These are phyloP conservation scores for Xiphophorus hellerii DNA, from an alignment of 2,113 vertebrate species.

Conservation along the genomic window DNA sequence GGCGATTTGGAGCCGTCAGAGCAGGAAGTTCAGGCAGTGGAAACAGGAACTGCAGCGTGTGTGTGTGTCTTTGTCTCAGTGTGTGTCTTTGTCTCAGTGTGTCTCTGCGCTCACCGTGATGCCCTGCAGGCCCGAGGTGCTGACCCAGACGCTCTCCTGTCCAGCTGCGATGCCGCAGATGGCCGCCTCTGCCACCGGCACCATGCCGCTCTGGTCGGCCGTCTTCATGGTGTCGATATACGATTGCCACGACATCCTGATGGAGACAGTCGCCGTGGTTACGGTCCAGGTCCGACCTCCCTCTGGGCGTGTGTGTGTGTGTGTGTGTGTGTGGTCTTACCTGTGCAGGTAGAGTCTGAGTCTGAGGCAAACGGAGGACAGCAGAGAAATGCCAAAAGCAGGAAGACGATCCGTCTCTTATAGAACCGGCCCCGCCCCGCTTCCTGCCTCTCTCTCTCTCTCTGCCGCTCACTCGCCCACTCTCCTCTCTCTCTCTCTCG, in stretches of 20 bases:
- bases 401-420: slow-evolving; percentile 51
- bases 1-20: not conserved
- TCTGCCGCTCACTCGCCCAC: not conserved
- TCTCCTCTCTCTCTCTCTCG: not conserved
- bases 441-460: slow-evolving; percentile 23
- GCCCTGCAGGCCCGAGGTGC: not conserved
- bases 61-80: not conserved
- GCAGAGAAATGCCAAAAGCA: slow-evolving; percentile 38
- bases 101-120: slow-evolving; percentile 9
- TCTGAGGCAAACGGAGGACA: slow-evolving; percentile 1
- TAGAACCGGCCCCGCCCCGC: slow-evolving; percentile 47
- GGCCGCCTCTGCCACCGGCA: not conserved
- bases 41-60: not conserved
- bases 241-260: slow-evolving; percentile 30
- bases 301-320: too few species aligned
- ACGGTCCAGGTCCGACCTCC: not conserved
- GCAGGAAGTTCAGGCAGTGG: not conserved
- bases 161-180: not conserved
- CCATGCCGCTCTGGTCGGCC: fast-evolving
- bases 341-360: slow-evolving; percentile 50
- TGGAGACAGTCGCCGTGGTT: not conserved
- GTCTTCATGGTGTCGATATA: not conserved
- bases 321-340: slow-evolving; percentile 29
- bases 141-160: slow-evolving; percentile 4
- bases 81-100: not conserved